Base-by-base conservation (phyloP, 1,140 invertebrate species). In the Drosophila nigrodunni region DNA sequence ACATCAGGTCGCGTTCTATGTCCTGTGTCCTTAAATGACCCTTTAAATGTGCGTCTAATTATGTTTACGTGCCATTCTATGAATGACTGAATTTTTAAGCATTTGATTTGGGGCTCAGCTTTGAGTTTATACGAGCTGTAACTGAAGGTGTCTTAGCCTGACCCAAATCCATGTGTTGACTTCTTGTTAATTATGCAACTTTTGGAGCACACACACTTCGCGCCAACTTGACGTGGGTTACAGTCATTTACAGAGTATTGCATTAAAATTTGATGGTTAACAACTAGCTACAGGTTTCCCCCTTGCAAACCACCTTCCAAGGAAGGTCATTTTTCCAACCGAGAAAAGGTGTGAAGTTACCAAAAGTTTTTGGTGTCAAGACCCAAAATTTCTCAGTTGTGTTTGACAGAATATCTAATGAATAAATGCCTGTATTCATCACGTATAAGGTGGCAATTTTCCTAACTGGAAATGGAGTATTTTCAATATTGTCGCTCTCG, bases 1-100 rank as follows among this genome's bases (percentile, higher is more conserved):
- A 13, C 44, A 30, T 47, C 61, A 55, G 68, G 64, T 66, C 43
- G 66, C 66, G 65, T 46, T 54, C 59, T 37, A 49, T 72, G 67
- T 54, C 46, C 72, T 65, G 79, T 35, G 71, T 72, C 79, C 67
- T 77, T 87, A 82, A 88, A 86, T 77, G 82, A 88, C 82, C 83
- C 87, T 88, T 77, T 86, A 88, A 86, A 86, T 88, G 83, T 88
- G 78, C 79, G 76, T 88, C 82, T 86, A 86, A 86, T 86, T 86
- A 86, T 86, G 79, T 86, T 88, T 86, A 86, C 82, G 82, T 86
- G 82, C 71, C 72, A 57, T 71, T 50, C 68, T 25, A 55, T 66
- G 65, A 65, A 82, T 88, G 76, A 57, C 83, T 88, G 75, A 82
- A 87, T 86, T 87, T 80, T 77, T 61, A 52, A 62, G 65, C 21